phyloP scores from a whole-genome alignment of 2,113 vertebrate species.

The Chlamydotis undulata region DNA sequence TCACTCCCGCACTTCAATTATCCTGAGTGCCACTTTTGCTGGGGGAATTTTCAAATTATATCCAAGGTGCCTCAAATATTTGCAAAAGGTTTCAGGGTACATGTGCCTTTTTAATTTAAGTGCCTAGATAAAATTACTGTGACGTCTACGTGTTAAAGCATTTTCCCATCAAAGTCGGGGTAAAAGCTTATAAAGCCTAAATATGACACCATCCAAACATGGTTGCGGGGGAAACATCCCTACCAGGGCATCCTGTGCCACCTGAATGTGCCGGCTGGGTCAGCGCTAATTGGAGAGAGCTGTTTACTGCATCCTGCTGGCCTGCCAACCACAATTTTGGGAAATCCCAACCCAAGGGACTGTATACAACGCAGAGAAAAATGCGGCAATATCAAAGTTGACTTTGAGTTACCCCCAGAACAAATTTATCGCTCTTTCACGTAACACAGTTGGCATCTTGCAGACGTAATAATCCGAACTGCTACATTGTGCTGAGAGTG shows the following conservation, averaged over 20 bases:
- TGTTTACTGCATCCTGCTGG: background rate
- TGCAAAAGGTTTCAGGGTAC: constrained; percentile 14
- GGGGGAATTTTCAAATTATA: constrained; percentile 46
- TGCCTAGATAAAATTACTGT: constrained; percentile 4
- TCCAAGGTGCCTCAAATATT: constrained; percentile 51
- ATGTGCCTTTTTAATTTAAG: constrained; percentile 43
- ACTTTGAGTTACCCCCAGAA: background rate
- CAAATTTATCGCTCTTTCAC: background rate
- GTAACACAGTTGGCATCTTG: background rate
- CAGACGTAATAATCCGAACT: background rate
- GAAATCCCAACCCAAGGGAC: background rate
- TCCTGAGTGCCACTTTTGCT: constrained; percentile 24
- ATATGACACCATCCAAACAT: background rate
- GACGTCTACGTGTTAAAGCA: background rate
- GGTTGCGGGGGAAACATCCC: background rate
- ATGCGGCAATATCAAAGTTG: background rate
- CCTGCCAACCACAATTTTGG: background rate
- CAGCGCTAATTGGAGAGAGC: background rate
- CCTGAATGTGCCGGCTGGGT: background rate
- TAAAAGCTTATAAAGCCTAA: background rate
- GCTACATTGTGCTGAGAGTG: background rate
- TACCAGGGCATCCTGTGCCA: background rate
- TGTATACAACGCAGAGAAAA: accelerated
- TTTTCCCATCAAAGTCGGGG: background rate
- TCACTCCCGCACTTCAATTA: constrained; percentile 21